Conservation (phyloP, 30 jellyfish, hydroid and myxozoan genomes). For the Pseudorhiza aurosa region DNA sequence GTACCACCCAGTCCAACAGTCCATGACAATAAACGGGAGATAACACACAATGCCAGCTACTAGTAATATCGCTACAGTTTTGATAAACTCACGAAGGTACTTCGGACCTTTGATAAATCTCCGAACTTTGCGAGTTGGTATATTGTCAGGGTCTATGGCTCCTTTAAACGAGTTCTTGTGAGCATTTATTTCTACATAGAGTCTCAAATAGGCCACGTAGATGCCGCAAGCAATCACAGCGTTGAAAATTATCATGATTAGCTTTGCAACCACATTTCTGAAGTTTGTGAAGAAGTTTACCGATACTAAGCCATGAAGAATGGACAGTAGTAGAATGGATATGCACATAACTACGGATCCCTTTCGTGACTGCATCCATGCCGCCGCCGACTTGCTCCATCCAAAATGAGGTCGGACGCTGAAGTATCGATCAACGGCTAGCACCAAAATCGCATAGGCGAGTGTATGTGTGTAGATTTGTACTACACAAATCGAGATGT, state of each 20-base stretch:
- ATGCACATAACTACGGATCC: constrained; percentile 2
- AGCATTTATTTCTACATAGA: constrained; percentile 11
- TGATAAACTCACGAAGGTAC: constrained; percentile 27
- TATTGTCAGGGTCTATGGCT: not conserved
- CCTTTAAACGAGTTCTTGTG: constrained; percentile 12
- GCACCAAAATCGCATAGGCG: constrained; percentile 11
- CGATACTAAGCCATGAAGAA: constrained; percentile 48
- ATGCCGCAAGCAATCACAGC: constrained; percentile 11
- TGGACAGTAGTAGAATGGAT: not conserved
- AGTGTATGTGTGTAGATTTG: constrained; percentile 26
- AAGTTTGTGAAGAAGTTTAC: constrained; percentile 14
- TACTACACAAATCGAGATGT: not conserved
- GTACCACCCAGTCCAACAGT: constrained; percentile 55
- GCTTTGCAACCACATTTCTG: not conserved
- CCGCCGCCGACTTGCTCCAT: not conserved
- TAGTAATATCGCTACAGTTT: constrained; percentile 34
- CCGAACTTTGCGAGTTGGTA: not conserved
- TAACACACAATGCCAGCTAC: constrained; percentile 33
- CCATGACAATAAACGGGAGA: constrained; percentile 37
- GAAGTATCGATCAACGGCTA: constrained; percentile 52
- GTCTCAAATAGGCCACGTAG: constrained; percentile 36
- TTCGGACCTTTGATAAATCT: not conserved
- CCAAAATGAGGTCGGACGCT: constrained; percentile 6
- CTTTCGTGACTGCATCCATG: constrained; percentile 8
- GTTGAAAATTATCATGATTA: constrained; percentile 18